Base-by-base conservation (phyloP, 2,888 invertebrate species). In the Homarus gammarus region DNA sequence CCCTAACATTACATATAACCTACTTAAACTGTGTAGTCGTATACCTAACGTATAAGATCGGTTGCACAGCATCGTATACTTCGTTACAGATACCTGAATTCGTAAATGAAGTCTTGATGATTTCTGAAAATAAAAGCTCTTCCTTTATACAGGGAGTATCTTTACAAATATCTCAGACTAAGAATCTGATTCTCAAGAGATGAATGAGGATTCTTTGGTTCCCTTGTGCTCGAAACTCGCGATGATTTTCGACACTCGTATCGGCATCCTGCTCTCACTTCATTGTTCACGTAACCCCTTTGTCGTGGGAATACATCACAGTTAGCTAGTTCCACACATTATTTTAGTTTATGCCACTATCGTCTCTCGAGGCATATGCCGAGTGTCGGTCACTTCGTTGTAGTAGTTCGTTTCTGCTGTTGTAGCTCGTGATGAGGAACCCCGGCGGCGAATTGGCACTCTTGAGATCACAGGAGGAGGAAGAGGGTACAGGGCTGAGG, bases 1-100 rank as follows among this genome's bases (percentile, higher is more conserved):
- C 88, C 83, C 88, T 84, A 89, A 89, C 84, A 83, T 89, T 89
- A 88, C 88, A 81, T 56, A 82, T 89, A 89, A 89, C 88, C 88
- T 89, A 84, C 84, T 78, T 86, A 86, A 86, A 86, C 61, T 78
- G 84, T 89, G 88, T 89, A 84, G 51, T 89, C 88, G 88, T 89
- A 89, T 89, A 89, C 88, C 88, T 89, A 89, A 49, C 84, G 77
- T 87, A 87, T 75, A 75, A 75, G 49, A 49, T 89, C 79, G 81
- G 85, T 89, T 89, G 89, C 89, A 89, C 89, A 85, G 68, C 85
- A 73, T 89, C 89, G 89, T 89, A 89, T 89, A 89, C 89, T 89
- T 89, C 85, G 89, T 89, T 89, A 81, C 89, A 89, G 56, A 81
- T 89, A 89, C 89, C 89, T 85, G 89, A 89, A 89, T 75, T 49